Percentiles rank a stretch among this genome's conserved stretches.
These are phyloP conservation scores for Jordanella pulchra DNA, from an alignment of 2,797 vertebrate species.

Conservation along the genomic window DNA sequence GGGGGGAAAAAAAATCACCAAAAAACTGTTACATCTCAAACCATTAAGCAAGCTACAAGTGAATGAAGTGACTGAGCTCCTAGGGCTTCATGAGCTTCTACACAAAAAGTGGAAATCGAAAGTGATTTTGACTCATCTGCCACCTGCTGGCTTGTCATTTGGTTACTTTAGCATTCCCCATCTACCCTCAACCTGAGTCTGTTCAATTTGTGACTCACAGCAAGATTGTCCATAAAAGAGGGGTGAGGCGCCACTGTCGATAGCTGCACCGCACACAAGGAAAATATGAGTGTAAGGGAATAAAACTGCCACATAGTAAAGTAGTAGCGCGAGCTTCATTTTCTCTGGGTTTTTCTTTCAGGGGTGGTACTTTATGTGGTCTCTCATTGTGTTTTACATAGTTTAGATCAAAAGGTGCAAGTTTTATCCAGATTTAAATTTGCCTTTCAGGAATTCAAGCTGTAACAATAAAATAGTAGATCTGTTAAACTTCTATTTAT, in stretches of 20 bases:
- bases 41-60: not conserved
- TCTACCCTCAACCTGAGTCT: not conserved
- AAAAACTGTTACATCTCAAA: not conserved
- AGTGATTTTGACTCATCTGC: not conserved
- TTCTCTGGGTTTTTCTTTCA: not conserved
- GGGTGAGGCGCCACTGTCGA: not conserved
- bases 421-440: not conserved
- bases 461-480: not conserved
- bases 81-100: not conserved
- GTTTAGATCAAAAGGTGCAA: not conserved
- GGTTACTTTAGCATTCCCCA: not conserved
- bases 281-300: not conserved
- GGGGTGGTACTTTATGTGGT: not conserved
- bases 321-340: not conserved
- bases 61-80: not conserved
- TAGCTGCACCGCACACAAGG: not conserved
- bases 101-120: conserved; percentile 1
- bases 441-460: not conserved
- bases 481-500: not conserved
- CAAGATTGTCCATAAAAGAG: not conserved
- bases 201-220: conserved; percentile 1
- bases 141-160: not conserved
- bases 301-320: not conserved
- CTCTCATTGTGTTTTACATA: not conserved
- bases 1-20: not conserved